Evolutionary conservation across 2,797 vertebrate genomes (phyloP).

Genomic region (Microcaecilia unicolor): DNA sequence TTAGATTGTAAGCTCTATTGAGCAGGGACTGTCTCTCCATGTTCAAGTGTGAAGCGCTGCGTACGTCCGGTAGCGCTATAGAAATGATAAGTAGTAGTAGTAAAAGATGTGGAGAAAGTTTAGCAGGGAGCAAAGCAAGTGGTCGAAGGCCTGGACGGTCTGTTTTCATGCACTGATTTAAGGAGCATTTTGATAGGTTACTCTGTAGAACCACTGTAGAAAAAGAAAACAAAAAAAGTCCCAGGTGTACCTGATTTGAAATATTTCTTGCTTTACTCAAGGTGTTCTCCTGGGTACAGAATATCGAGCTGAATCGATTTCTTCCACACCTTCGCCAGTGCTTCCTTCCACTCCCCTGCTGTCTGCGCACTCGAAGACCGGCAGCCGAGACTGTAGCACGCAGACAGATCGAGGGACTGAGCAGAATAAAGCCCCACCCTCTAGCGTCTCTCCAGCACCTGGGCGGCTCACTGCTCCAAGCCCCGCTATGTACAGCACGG

Average conservation of each 20-base stretch:
- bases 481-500: conserved; percentile 68
- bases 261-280: conserved; percentile 25
- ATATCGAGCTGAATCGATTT: conserved; percentile 80
- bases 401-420: conserved; percentile 85
- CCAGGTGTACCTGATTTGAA: neutral
- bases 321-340: conserved; percentile 87
- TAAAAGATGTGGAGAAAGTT: no score
- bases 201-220: no score
- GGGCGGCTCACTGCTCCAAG: conserved; percentile 66
- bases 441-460: conserved; percentile 41
- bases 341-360: conserved; percentile 75
- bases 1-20: no score
- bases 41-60: no score
- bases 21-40: no score
- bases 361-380: conserved; percentile 83
- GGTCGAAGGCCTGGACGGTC: no score
- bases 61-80: no score
- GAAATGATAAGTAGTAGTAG: no score
- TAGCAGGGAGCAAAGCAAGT: no score
- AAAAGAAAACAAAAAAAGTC: no score
- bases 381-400: conserved; percentile 93
- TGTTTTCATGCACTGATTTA: no score
- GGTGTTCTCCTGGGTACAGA: conserved; percentile 88
- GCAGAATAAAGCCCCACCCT: conserved; percentile 52
- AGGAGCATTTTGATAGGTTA: no score